phyloP scores from a whole-genome alignment of 2,888 invertebrate genomes.

The Eurytoma adleriae region DNA sequence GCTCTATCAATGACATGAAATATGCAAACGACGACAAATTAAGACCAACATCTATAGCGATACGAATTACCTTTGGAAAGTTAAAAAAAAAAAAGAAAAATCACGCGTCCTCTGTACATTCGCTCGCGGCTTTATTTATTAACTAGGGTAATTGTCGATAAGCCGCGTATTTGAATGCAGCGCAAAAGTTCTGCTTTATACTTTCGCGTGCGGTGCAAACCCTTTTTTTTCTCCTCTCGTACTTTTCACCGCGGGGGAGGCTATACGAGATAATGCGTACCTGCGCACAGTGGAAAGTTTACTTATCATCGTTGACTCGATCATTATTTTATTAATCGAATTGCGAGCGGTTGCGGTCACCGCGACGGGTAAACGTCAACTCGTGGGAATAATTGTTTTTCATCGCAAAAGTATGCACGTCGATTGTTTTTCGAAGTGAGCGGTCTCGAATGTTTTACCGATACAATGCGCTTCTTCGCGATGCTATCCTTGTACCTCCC shows the following conservation, averaged over 20 bases:
- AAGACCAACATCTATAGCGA: too few relatives aligned
- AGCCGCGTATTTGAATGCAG: constrained; percentile 20
- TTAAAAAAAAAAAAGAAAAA: too few relatives aligned
- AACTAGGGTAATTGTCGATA: constrained; percentile 14
- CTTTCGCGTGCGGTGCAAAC: neutral
- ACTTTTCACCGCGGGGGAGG: neutral
- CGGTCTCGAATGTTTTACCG: too few relatives aligned
- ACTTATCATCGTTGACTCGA: constrained; percentile 36
- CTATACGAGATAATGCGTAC: constrained; percentile 19
- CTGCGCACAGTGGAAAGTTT: constrained; percentile 16
- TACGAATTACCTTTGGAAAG: too few relatives aligned
- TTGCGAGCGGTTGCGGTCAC: neutral
- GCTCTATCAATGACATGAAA: too few relatives aligned
- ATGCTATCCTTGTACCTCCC: neutral
- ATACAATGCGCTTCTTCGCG: too few relatives aligned
- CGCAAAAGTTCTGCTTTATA: constrained; percentile 12
- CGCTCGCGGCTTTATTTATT: neutral
- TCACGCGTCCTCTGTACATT: neutral
- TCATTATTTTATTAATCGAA: constrained; percentile 45
- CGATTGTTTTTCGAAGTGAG: neutral
- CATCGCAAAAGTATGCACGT: neutral
- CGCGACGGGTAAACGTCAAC: constrained; percentile 28
- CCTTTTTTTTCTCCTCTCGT: constrained; percentile 8
- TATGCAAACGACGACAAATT: too few relatives aligned
- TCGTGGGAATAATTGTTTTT: neutral